Conservation (phyloP, 2,888 invertebrate genomes). For the Seira musarum region DNA sequence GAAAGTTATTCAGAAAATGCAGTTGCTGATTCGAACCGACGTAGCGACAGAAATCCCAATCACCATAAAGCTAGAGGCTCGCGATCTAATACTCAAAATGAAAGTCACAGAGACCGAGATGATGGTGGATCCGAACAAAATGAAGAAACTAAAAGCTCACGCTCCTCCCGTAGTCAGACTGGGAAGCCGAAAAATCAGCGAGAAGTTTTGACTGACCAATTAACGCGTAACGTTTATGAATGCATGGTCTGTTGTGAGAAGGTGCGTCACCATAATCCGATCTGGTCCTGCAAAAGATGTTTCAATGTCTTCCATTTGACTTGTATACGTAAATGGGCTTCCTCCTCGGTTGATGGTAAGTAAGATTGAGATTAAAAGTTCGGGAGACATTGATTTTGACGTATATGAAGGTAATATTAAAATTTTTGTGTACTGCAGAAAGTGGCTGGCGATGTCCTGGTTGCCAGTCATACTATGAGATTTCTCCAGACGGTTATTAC, state of each 20-base stretch:
- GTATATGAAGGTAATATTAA: background rate
- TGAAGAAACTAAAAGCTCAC: background rate
- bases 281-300: constrained; percentile 94
- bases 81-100: background rate
- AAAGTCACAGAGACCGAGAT: background rate
- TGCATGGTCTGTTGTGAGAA: constrained; percentile 96
- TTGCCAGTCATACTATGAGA: constrained; percentile 86
- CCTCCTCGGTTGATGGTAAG: constrained; percentile 81
- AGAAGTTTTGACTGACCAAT: constrained; percentile 87
- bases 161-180: background rate
- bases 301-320: constrained; percentile 93
- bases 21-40: background rate
- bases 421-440: constrained; percentile 73
- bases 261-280: constrained; percentile 84
- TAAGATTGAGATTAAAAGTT: constrained; percentile 4
- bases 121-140: background rate
- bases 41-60: background rate
- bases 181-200: constrained; percentile 78
- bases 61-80: background rate
- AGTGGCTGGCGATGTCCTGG: constrained; percentile 97
- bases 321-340: constrained; percentile 94
- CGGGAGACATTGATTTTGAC: background rate
- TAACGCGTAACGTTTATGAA: constrained; percentile 87
- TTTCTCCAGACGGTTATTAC: constrained; percentile 83
- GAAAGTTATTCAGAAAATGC: background rate